phyloP scores from a whole-genome alignment of 2,888 invertebrate genomes.

The Xanthorhoe designata region DNA sequence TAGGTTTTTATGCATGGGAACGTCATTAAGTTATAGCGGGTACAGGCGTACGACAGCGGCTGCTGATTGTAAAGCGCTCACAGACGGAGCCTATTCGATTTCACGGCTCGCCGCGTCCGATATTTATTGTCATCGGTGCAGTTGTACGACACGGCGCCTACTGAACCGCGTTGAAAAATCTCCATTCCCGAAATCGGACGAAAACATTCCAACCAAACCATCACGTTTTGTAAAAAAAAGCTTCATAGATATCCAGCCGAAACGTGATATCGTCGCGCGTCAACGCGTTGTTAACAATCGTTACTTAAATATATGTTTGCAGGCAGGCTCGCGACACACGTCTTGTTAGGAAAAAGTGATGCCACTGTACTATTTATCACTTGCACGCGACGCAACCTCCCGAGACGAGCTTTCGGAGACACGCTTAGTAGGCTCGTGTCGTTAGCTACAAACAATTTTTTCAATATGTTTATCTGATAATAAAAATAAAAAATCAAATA shows the following conservation, averaged over 20 bases:
- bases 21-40: slow-evolving; percentile 75
- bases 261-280: slow-evolving; percentile 47
- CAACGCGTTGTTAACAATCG: slow-evolving; percentile 65
- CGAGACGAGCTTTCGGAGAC: slow-evolving; percentile 63
- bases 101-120: slow-evolving; percentile 84
- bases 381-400: slow-evolving; percentile 66
- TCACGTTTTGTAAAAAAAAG: slow-evolving; percentile 65
- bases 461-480: background rate
- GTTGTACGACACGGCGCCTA: slow-evolving; percentile 83
- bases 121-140: slow-evolving; percentile 86
- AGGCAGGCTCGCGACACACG: slow-evolving; percentile 71
- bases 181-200: slow-evolving; percentile 78
- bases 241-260: slow-evolving; percentile 55
- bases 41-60: slow-evolving; percentile 76
- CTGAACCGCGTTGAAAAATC: slow-evolving; percentile 83
- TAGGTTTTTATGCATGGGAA: slow-evolving; percentile 74
- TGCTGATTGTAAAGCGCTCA: slow-evolving; percentile 85
- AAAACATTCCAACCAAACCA: slow-evolving; percentile 72
- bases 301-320: slow-evolving; percentile 74
- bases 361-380: slow-evolving; percentile 79
- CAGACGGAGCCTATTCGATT: slow-evolving; percentile 86
- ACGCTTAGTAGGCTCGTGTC: slow-evolving; percentile 46
- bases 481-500: no score
- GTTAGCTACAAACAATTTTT: background rate
- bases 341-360: slow-evolving; percentile 83